A percentile compares a stretch with the other conserved stretches of the same genome.
Conservation (phyloP, 64 coral and sea anemone species). For the Platygyra sinensis region DNA sequence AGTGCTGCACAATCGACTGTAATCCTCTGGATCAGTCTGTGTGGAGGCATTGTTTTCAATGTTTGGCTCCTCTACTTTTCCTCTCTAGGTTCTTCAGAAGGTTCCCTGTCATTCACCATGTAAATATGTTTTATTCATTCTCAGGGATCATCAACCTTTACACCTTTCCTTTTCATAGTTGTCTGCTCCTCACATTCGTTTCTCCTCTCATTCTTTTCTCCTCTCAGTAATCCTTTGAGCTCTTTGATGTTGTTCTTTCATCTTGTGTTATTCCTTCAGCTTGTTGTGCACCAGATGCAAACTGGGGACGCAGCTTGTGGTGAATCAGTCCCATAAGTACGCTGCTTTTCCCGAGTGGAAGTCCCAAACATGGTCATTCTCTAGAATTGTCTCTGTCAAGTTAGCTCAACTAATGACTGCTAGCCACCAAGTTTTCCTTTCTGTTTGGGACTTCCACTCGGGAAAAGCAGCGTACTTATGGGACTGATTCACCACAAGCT, state of each 20-base stretch:
- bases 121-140: conserved; percentile 24
- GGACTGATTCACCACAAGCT: conserved; percentile 41
- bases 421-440: conserved; percentile 48
- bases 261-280: not conserved
- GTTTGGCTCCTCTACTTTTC: too few relatives aligned
- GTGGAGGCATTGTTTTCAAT: not conserved
- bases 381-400: conserved; percentile 45
- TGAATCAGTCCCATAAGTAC: conserved; percentile 42
- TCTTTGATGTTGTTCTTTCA: conserved; percentile 26
- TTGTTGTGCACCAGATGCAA: conserved; percentile 64
- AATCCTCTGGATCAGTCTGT: not conserved
- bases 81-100: not conserved
- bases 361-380: too few relatives aligned
- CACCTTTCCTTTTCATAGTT: not conserved
- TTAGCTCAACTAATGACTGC: conserved; percentile 52
- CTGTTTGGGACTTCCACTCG: not conserved
- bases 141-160: conserved; percentile 49
- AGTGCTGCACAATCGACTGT: conserved; percentile 10
- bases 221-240: conserved; percentile 45
- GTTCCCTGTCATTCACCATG: not conserved
- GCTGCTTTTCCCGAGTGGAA: too few relatives aligned
- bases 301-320: conserved; percentile 33
- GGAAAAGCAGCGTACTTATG: not conserved
- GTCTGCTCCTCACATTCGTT: too few relatives aligned
- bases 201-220: conserved; percentile 22